Base-by-base conservation (phyloP, 2,797 vertebrate species). In the Sparus aurata region DNA sequence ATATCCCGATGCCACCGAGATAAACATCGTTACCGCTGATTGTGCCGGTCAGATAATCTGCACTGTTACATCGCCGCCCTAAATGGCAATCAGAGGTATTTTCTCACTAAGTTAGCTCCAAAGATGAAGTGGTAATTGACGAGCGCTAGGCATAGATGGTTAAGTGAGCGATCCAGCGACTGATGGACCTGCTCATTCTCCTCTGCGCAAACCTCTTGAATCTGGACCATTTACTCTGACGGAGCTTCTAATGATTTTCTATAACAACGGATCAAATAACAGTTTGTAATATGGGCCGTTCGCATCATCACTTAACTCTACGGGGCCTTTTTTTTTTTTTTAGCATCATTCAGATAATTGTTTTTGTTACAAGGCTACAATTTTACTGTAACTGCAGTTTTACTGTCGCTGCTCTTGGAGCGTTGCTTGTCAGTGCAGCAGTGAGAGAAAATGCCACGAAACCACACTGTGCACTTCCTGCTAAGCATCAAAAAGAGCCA, bases 81-180 rank as follows among this genome's bases (percentile, higher is more conserved):
- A 38, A 61, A 50, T 30, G 16, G 49, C 54, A 81, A 85, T 91
- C 74, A 85, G 23, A 46, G 18, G 45, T 58, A 60, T 69, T 88
- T 87, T 91, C 76, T 87, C 77, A 80, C 82, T 85, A 18, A n/a
- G 67, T 67, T 57, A 63, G 60, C 68, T 75, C 79, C 66, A 84
- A 34, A 34, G 58, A 78, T 87, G 61, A 82, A 84, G 50, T 79
- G 58, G 49, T 73, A 81, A 87, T 88, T 71, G 53, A 30, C 9
- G 47, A 83, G 27, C 43, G 13, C 17, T 67, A 84, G 69, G 7
- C 50, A 53, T n/a, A 16, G 60, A 74, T 57, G 54, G 61, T 74
- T 54, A 66, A 20, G 61, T 69, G 75, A 79, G 67, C 3, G 2
- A 20, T 38, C 27, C 50, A 34, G 43, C 30, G 12, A n/a, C 18